Conservation (phyloP, 2,888 invertebrate genomes). For the Rutpela maculata region DNA sequence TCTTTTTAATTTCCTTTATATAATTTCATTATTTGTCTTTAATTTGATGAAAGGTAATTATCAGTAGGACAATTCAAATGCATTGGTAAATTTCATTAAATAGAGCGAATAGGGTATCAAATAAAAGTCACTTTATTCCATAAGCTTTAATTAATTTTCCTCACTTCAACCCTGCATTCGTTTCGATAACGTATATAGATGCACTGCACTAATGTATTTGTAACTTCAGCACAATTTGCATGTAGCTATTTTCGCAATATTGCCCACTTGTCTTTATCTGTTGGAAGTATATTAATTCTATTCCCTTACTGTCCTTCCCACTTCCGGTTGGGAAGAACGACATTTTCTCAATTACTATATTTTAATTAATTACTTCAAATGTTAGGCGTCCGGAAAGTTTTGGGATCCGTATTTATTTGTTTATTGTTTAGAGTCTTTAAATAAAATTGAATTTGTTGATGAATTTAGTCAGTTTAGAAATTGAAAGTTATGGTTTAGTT, state of each 20-base stretch:
- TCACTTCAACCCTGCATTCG: background rate
- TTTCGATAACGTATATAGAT: conserved; percentile 7
- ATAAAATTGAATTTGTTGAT: too few species aligned
- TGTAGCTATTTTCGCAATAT: background rate
- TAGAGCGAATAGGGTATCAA: too few species aligned
- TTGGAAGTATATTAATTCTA: background rate
- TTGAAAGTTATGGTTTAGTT: too few species aligned
- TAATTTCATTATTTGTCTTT: too few species aligned
- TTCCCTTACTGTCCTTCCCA: background rate
- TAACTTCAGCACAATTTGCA: conserved; percentile 15
- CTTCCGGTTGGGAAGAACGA: background rate
- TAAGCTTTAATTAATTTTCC: background rate
- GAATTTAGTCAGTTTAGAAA: too few species aligned
- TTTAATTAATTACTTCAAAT: background rate
- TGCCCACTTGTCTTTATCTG: conserved; percentile 19
- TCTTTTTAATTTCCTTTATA: too few species aligned
- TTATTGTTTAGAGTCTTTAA: too few species aligned
- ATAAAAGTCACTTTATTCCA: too few species aligned
- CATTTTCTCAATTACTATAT: background rate
- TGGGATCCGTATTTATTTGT: too few species aligned
- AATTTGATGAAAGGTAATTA: too few species aligned
- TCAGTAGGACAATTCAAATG: too few species aligned
- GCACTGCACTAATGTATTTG: conserved; percentile 9
- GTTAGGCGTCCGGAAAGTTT: background rate
- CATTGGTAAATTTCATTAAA: too few species aligned